Evolutionary conservation across 1,140 invertebrate species (phyloP).

Genomic region (Drosophila jambulina): DNA sequence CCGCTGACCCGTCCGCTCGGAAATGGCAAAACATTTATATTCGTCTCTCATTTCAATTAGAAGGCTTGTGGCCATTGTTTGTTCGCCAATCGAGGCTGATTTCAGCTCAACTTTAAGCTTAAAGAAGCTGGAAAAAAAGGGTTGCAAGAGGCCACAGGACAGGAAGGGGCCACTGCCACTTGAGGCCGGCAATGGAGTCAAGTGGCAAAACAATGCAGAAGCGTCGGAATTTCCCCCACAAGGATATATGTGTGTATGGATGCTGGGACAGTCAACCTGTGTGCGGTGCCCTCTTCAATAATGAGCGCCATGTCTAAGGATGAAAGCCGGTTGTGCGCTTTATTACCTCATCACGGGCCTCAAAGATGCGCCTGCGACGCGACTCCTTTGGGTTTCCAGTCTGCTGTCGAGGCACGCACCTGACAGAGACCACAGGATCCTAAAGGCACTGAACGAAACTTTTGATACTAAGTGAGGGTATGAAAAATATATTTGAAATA

Average conservation of each 20-base stretch:
- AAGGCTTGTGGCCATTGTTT: conserved; percentile 25
- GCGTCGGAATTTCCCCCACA: conserved; percentile 66
- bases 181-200: conserved; percentile 80
- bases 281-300: conserved; percentile 63
- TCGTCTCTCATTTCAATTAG: conserved; percentile 43
- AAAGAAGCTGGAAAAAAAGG: conserved; percentile 21
- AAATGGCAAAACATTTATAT: conserved; percentile 76
- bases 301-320: conserved; percentile 74
- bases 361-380: conserved; percentile 14
- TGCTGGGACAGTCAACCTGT: conserved; percentile 30
- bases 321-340: conserved; percentile 55
- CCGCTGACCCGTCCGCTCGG: conserved; percentile 49
- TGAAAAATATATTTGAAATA: not conserved
- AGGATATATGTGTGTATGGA: conserved; percentile 27
- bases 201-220: conserved; percentile 77
- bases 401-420: conserved; percentile 64
- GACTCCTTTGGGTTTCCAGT: conserved; percentile 1
- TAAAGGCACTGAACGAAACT: not conserved
- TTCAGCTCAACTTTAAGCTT: conserved; percentile 25
- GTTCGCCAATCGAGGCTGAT: conserved; percentile 21
- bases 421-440: not conserved
- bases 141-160: conserved; percentile 45
- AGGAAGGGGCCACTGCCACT: conserved; percentile 42
- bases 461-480: no score
- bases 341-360: conserved; percentile 44